phyloP scores from a whole-genome alignment of 2,888 invertebrate genomes.

The Trachelus iudaicus region DNA sequence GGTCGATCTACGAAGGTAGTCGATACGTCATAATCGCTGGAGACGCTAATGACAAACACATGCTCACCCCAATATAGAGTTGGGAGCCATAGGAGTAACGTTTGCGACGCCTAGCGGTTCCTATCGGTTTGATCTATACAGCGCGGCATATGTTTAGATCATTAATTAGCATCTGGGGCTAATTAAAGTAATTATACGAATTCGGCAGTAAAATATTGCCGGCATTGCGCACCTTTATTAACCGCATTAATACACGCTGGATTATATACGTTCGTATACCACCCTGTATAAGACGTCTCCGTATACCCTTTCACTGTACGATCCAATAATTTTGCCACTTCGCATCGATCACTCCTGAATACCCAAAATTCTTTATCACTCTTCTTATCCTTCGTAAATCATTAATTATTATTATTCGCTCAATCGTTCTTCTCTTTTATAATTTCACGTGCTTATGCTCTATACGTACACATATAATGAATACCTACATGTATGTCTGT shows the following conservation, averaged over 20 bases:
- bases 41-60: slow-evolving; percentile 60
- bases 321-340: background rate
- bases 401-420: background rate
- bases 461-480: background rate
- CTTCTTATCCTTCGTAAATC: background rate
- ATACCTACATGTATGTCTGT: background rate
- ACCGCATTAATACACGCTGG: slow-evolving; percentile 15
- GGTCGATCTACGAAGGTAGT: slow-evolving; percentile 25
- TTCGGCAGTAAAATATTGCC: slow-evolving; percentile 52
- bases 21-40: slow-evolving; percentile 42
- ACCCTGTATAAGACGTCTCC: background rate
- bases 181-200: slow-evolving; percentile 59
- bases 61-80: slow-evolving; percentile 39
- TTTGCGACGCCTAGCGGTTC: background rate
- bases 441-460: background rate
- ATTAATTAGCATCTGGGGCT: slow-evolving; percentile 63
- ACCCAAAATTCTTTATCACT: background rate
- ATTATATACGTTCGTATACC: background rate
- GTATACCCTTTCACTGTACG: slow-evolving; percentile 9
- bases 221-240: slow-evolving; percentile 18
- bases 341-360: background rate
- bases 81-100: background rate
- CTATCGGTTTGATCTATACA: slow-evolving; percentile 24
- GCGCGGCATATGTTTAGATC: slow-evolving; percentile 57
- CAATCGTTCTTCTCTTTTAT: background rate